Percentiles rank a stretch among this genome's conserved stretches.
phyloP scores from a whole-genome alignment of 1,140 invertebrate species.

The Sitobion miscanthi region DNA sequence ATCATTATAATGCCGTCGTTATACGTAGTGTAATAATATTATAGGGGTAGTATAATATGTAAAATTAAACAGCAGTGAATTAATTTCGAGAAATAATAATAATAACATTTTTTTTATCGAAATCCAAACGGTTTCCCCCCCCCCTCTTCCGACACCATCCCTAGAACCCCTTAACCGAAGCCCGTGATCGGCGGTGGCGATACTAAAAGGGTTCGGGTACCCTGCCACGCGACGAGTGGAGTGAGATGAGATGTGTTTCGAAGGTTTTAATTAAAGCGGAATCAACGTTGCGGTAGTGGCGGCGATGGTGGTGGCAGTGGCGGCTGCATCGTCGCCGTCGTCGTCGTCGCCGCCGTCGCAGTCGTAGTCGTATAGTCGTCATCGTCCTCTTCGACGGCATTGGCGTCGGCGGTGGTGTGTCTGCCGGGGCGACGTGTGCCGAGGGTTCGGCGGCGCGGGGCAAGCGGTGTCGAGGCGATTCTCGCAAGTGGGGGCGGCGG shows the following conservation, averaged over 20 bases:
- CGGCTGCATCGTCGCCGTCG: too few species aligned
- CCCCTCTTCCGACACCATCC: too few species aligned
- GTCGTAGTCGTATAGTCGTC: neutral
- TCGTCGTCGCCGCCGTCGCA: too few species aligned
- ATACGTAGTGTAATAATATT: neutral
- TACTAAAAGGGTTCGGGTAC: neutral
- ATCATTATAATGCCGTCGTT: neutral
- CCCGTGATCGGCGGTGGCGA: neutral
- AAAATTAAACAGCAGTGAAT: neutral
- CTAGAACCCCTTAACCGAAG: too few species aligned
- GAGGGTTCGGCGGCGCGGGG: neutral
- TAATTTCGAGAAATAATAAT: neutral
- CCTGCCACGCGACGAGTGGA: neutral
- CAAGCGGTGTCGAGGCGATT: neutral
- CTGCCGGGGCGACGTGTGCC: too few species aligned
- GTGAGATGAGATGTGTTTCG: neutral
- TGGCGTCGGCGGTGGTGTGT: neutral
- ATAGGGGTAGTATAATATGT: too few species aligned
- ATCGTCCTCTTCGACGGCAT: neutral
- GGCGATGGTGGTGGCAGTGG: neutral
- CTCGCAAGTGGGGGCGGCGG: neutral
- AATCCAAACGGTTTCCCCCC: neutral
- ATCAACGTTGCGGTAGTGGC: neutral
- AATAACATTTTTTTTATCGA: neutral
- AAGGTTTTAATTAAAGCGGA: constrained; percentile 14